phyloP scores from a whole-genome alignment of 2,113 vertebrate species.

The Ictidomys tridecemlineatus region DNA sequence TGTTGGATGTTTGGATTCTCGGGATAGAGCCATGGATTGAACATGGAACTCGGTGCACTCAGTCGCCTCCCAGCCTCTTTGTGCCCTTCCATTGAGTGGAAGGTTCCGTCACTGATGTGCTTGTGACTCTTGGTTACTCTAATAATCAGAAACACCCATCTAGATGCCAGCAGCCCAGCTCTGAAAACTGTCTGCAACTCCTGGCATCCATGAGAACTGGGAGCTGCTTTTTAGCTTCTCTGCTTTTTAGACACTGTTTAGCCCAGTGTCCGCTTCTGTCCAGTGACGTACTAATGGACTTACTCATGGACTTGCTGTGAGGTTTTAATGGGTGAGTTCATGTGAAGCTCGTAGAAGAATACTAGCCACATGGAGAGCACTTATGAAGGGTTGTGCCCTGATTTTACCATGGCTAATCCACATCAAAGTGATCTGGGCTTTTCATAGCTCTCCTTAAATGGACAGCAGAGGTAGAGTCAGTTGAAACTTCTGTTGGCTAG shows the following conservation, averaged over 20 bases:
- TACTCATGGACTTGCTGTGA: background rate
- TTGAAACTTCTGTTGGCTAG: background rate
- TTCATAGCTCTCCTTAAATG: background rate
- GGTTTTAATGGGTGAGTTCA: background rate
- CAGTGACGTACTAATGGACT: too few species aligned
- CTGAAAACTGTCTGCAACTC: background rate
- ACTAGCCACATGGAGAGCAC: fast-evolving
- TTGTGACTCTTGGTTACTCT: background rate
- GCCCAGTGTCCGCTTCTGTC: background rate
- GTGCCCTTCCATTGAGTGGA: background rate
- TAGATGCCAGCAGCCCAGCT: background rate
- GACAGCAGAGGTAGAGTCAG: background rate
- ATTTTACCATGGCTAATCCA: too few species aligned
- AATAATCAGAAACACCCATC: background rate
- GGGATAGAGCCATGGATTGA: background rate
- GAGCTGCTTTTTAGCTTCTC: background rate
- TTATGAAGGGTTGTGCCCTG: background rate
- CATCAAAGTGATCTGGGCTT: fast-evolving
- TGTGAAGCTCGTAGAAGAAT: fast-evolving
- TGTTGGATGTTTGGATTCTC: background rate
- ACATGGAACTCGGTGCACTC: background rate
- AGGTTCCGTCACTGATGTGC: background rate
- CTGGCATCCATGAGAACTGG: background rate
- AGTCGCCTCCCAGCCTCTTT: background rate
- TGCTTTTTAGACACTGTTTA: background rate